Percentiles rank a stretch among this genome's conserved stretches.
Evolutionary conservation across 2,113 vertebrate species (phyloP).

Genomic region (Phocoena sinus): DNA sequence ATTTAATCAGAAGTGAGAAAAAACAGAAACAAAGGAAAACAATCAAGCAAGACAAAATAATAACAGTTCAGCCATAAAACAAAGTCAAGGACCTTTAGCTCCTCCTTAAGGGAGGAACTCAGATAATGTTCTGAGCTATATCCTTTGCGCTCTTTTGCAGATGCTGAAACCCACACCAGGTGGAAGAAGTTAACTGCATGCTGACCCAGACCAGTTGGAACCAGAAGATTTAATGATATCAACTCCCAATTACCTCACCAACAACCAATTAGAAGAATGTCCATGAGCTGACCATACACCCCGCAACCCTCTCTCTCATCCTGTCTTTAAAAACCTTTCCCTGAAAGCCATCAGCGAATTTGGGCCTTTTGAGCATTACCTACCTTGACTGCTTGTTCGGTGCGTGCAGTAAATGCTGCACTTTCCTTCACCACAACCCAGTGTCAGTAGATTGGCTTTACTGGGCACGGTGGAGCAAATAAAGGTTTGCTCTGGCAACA

Average conservation of each 20-base stretch:
- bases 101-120: not conserved
- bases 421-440: not conserved
- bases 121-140: not conserved
- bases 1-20: not conserved
- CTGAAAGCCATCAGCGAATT: not conserved
- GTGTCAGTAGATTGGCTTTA: not conserved
- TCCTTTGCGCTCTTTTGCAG: not conserved
- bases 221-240: not conserved
- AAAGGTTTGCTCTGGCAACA: too few relatives aligned
- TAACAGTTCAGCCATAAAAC: not conserved
- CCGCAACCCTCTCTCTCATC: not conserved
- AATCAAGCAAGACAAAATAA: not conserved
- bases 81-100: not conserved
- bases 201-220: not conserved
- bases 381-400: not conserved
- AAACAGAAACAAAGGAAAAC: not conserved
- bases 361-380: not conserved
- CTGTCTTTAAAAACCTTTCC: too few relatives aligned
- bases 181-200: not conserved
- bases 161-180: not conserved
- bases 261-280: not conserved
- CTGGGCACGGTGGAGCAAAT: accelerated
- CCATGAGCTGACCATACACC: not conserved
- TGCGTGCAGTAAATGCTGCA: not conserved
- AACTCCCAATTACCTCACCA: not conserved